These are phyloP conservation scores for Isichthys henryi DNA, from an alignment of 2,113 vertebrate genomes.

Conservation along the genomic window DNA sequence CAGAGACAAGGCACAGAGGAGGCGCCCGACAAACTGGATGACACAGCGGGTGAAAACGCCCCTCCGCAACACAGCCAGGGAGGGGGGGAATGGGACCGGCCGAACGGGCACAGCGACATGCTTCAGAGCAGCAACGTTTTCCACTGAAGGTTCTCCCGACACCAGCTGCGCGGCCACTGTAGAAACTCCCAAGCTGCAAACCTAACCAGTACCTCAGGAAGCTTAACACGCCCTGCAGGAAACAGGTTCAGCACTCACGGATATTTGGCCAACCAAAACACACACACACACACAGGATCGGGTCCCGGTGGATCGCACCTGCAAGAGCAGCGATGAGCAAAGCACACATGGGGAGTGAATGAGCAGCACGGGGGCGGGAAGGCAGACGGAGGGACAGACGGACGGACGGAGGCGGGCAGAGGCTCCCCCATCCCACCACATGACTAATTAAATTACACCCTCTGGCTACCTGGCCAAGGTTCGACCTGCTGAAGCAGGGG, in stretches of 20 bases:
- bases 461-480: neutral
- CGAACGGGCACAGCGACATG: neutral
- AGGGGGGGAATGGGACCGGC: neutral
- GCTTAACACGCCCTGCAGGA: neutral
- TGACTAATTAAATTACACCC: neutral
- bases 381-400: neutral
- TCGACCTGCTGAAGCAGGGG: neutral
- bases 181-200: neutral
- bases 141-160: neutral
- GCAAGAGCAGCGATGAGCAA: neutral
- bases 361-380: neutral
- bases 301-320: neutral
- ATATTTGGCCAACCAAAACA: neutral
- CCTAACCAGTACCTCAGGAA: neutral
- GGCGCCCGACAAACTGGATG: neutral
- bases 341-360: neutral
- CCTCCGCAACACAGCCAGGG: neutral
- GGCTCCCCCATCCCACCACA: neutral
- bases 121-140: neutral
- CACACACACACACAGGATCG: neutral
- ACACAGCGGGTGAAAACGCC: neutral
- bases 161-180: neutral
- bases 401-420: neutral
- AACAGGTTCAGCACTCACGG: neutral
- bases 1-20: neutral